Conservation (phyloP, 2,113 vertebrate species). For the Pluvialis apricaria region DNA sequence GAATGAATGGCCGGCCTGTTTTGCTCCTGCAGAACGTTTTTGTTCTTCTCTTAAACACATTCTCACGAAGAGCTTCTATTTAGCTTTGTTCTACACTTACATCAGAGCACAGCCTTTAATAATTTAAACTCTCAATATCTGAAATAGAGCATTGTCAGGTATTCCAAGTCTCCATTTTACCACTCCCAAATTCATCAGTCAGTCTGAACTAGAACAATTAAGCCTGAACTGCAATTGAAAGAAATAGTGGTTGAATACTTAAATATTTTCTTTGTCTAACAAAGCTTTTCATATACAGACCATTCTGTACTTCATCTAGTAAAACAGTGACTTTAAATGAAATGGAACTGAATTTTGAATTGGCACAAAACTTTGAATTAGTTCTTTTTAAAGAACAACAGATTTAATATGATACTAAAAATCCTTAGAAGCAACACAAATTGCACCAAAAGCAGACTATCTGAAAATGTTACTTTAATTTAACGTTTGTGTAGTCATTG, state of each 20-base stretch:
- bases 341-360: not conserved
- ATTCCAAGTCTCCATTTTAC: not conserved
- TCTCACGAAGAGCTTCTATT: not conserved
- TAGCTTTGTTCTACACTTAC: not conserved
- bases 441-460: not conserved
- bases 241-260: not conserved
- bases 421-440: not conserved
- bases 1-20: not conserved
- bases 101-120: not conserved
- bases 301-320: not conserved
- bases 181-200: not conserved
- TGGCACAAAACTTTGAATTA: not conserved
- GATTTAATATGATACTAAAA: not conserved
- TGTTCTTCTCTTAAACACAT: not conserved
- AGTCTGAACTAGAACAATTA: not conserved
- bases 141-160: not conserved
- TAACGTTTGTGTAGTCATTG: not conserved
- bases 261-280: not conserved
- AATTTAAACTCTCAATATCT: not conserved
- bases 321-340: not conserved
- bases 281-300: not conserved
- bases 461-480: not conserved
- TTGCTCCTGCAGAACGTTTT: not conserved
- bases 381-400: not conserved
- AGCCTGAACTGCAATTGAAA: not conserved